Base-by-base conservation (phyloP, 2,797 vertebrate species). In the Danionella dracula region DNA sequence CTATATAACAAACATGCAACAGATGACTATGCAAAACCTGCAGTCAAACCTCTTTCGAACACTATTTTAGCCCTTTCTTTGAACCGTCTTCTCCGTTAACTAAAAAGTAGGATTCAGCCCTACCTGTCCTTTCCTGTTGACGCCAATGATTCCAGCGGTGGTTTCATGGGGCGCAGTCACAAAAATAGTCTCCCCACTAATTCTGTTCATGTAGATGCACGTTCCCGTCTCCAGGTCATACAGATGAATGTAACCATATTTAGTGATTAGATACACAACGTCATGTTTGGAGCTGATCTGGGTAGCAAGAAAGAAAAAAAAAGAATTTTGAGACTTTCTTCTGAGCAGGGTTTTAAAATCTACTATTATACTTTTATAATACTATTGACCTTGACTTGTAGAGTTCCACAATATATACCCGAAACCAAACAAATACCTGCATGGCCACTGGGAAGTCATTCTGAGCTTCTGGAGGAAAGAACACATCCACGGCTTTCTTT, bases 131-230 rank as follows among this genome's bases (percentile, higher is more conserved):
- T 99, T 99, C 81, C 96, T 89, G 90, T 99, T 99, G 45, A 99
- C 96, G 19, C 96, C 96, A 66, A 99, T 99, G 82, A 99, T 99
- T 78, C 96, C 96, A 48, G 96, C 91, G 4, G 96, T 98, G 64
- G 96, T 93, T 83, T 99, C 96, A 3, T 99, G 96, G 41, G 94
- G 92, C 7, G 96, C 96, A 0, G 96, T 99, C 56, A 99, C 96
- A 75, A 99, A 99, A 83, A 99, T 99, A 55, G 96, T 99, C 82
- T 99, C 96, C 32, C 96, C 96, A 44, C 96, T 99, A 82, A 99
- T 99, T 76, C 96, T 89, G 82, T 99, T 99, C 96, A 99, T 99
- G 83, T 99, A 99, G 84, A 99, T 99, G 72, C 96, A 99, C 76
- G 96, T 98, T 48, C 96, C 96, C 0, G 96, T 98, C 84, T 99